These are phyloP conservation scores for Luscinia luscinia DNA, from an alignment of 2,797 vertebrate species.

Conservation along the genomic window DNA sequence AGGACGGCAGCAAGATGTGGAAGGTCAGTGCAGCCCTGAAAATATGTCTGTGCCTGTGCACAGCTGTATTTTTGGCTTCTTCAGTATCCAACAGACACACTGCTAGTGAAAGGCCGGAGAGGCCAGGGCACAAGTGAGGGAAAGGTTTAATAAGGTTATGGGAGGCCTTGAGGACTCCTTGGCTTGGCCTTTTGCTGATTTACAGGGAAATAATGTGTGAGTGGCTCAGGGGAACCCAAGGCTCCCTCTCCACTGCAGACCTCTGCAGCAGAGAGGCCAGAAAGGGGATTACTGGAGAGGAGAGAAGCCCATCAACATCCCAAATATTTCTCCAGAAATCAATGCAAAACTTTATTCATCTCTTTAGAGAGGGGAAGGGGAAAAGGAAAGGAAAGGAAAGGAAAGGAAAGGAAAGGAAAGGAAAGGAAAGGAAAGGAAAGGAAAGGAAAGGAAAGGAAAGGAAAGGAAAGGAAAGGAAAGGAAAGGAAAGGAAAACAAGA, in stretches of 20 bases:
- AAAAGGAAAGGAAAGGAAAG: background rate
- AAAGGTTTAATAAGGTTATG: conserved; percentile 15
- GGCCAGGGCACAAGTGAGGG: background rate
- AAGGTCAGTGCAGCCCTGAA: conserved; percentile 46
- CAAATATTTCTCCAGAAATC: background rate
- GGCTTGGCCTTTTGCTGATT: background rate
- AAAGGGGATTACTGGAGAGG: background rate
- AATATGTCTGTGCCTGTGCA: fast-evolving
- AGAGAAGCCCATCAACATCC: background rate
- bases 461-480: background rate
- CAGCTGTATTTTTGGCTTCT: background rate
- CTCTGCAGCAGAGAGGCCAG: background rate
- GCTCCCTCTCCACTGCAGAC: background rate
- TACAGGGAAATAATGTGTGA: background rate
- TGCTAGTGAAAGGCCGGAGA: background rate
- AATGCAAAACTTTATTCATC: background rate
- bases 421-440: background rate
- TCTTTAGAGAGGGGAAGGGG: background rate
- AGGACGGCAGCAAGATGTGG: background rate
- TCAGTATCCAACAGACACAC: background rate
- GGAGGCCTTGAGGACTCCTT: background rate
- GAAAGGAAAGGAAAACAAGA: background rate
- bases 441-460: background rate
- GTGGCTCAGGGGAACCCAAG: background rate
- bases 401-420: background rate